Conservation (phyloP, 2,113 vertebrate genomes). For the Columba janthina region DNA sequence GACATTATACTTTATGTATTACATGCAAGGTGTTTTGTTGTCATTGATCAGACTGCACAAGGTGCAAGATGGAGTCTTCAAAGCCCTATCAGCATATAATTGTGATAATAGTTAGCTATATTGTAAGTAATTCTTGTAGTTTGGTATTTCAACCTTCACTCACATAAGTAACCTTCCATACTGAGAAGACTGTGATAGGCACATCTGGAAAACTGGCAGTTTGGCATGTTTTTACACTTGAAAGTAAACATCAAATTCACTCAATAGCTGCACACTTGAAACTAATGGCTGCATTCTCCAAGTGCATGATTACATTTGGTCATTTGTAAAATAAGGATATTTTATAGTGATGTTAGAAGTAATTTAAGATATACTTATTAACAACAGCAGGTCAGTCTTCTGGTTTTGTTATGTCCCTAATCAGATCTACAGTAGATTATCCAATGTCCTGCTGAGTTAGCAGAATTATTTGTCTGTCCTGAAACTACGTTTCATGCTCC, state of each 20-base stretch:
- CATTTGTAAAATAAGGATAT: neutral
- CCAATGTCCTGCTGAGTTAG: neutral
- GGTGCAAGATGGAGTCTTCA: neutral
- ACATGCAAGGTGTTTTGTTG: neutral
- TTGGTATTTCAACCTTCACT: neutral
- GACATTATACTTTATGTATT: neutral
- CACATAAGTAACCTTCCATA: neutral
- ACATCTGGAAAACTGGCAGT: neutral
- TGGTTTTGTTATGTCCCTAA: neutral
- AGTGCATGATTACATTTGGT: neutral
- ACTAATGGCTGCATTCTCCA: neutral
- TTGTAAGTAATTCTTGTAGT: neutral
- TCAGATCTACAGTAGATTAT: neutral
- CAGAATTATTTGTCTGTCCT: neutral
- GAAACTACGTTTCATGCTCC: neutral
- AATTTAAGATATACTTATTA: neutral
- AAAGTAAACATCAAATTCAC: neutral
- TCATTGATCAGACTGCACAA: neutral
- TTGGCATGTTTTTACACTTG: neutral
- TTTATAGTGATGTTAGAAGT: neutral
- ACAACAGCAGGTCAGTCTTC: neutral
- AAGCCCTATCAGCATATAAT: neutral
- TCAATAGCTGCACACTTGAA: rapidly evolving
- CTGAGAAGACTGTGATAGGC: neutral
- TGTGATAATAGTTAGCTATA: neutral